phyloP scores from a whole-genome alignment of 2,888 invertebrate genomes.

The Xanthostigma xanthostigma region DNA sequence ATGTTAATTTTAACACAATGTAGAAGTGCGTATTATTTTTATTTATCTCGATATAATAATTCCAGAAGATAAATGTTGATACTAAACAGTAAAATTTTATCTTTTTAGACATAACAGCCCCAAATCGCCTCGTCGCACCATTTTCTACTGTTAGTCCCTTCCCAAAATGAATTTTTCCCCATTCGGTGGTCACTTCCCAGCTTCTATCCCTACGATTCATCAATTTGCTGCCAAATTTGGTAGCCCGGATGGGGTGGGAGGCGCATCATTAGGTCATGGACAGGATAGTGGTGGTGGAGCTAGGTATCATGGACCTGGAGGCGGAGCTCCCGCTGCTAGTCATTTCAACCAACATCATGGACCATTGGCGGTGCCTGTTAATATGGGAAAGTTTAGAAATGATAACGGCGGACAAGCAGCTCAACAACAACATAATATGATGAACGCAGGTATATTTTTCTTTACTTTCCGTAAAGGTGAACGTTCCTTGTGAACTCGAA shows the following conservation, averaged over 20 bases:
- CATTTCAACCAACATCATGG: conserved; percentile 39
- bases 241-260: conserved; percentile 23
- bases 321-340: not conserved
- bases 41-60: too few relatives aligned
- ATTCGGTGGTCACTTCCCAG: conserved; percentile 66
- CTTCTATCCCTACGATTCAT: conserved; percentile 64
- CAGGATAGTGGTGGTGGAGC: conserved; percentile 10
- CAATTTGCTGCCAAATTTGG: conserved; percentile 64
- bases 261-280: conserved; percentile 16
- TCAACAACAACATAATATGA: conserved; percentile 12
- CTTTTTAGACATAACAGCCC: conserved; percentile 23
- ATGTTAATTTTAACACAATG: too few relatives aligned
- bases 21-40: too few relatives aligned
- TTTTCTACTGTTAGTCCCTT: not conserved
- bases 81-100: not conserved
- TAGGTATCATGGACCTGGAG: conserved; percentile 2
- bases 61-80: not conserved
- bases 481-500: too few relatives aligned
- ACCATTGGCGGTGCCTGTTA: conserved; percentile 35
- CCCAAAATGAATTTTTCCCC: conserved; percentile 69
- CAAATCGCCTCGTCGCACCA: conserved; percentile 7
- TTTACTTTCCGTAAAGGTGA: too few relatives aligned
- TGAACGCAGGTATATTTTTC: not conserved
- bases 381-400: conserved; percentile 45
- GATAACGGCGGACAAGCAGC: conserved; percentile 29